Conservation (phyloP, 2,797 vertebrate genomes). For the Phaenicophaeus curvirostris region DNA sequence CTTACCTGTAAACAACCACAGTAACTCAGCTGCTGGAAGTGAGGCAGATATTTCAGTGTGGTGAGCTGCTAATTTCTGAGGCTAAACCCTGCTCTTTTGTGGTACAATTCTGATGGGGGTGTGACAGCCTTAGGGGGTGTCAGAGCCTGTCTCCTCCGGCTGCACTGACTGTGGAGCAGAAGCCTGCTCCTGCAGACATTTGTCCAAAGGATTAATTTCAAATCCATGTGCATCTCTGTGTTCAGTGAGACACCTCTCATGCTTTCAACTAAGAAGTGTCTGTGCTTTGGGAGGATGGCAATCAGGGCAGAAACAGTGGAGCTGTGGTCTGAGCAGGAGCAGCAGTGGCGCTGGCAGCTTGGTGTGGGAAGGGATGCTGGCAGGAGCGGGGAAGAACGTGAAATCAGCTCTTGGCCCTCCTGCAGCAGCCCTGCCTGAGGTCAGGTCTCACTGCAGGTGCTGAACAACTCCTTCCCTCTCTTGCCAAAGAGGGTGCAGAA, state of each 20-base stretch:
- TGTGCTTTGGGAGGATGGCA: background rate
- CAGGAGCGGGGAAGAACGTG: rapidly evolving
- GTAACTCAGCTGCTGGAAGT: background rate
- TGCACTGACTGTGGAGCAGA: background rate
- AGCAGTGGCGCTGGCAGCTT: rapidly evolving
- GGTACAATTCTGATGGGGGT: background rate
- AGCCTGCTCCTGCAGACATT: background rate
- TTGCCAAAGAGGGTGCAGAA: background rate
- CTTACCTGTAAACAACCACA: background rate
- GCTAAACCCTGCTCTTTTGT: background rate
- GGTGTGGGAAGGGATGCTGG: background rate
- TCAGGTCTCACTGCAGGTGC: background rate
- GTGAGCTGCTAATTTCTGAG: background rate
- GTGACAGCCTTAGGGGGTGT: background rate
- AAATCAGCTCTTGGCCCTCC: background rate
- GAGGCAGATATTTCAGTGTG: rapidly evolving
- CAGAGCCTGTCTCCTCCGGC: background rate
- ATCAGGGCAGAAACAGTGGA: background rate
- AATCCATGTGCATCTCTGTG: background rate
- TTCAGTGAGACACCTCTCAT: background rate
- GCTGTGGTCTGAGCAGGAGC: background rate
- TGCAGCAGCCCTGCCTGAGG: background rate
- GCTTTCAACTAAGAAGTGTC: rapidly evolving
- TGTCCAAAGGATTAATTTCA: background rate
- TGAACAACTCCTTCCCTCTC: background rate